Evolutionary conservation across 2,888 invertebrate species (phyloP), one percentile per base, ranked within the genome.

Genomic region (Melanotus villosus): DNA sequence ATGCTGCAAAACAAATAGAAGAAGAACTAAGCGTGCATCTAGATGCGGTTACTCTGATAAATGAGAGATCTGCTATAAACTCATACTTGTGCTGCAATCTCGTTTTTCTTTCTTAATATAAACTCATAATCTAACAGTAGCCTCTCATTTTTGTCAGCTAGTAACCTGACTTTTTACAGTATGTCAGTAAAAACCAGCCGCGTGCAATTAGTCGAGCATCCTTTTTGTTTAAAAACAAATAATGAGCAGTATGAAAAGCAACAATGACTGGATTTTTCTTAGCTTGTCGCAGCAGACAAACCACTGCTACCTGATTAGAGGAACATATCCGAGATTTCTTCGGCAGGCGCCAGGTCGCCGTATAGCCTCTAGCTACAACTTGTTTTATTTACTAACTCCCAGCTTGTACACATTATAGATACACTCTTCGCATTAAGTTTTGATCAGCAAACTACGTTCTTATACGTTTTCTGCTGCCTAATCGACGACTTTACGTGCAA

Each of bases 261-360:
- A 72, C 72, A 72, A 72, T 72, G 72, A 72, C 66, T 66, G 70
- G 67, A 72, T 56, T 73, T 74, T 72, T 74, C 72, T 72, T 73
- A 67, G 74, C 71, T 72, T 74, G 73, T 76, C 76, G 74, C 73
- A 76, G 72, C 73, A 58, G 72, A 73, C 73, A 77, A 70, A 71
- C 69, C 62, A 66, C 59, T 70, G 65, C 70, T 68, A 62, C 62
- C 60, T 68, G 59, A 64, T 63, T 65, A 67, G 63, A 72, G 56
- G 66, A 70, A 68, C 71, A 70, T 64, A 71, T 72, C 43, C 72
- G 77, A 77, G 78, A 79, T 78, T 77, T 77, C 79, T 80, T 80
- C 76, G 81, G 82, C 80, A 81, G 82, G 81, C 82, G 82, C 82
- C 82, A 81, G 78, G 78, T 76, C 76, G 80, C 79, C 79, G 80